phyloP scores from a whole-genome alignment of 92 coral and sea anemone genomes.

The Muricea muricata region DNA sequence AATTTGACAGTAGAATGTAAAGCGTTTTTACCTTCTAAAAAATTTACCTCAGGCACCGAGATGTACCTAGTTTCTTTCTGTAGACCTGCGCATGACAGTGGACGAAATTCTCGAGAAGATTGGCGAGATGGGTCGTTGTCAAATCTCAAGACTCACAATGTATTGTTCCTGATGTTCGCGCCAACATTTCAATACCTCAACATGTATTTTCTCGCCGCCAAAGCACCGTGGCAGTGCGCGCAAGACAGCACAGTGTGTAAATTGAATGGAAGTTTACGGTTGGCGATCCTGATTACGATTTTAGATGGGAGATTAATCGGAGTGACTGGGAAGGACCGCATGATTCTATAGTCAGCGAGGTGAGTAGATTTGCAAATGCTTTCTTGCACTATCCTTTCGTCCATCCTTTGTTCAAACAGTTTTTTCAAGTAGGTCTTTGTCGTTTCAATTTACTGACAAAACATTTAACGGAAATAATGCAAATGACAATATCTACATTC shows the following conservation, averaged over 20 bases:
- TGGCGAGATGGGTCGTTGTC: constrained; percentile 88
- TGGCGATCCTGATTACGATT: constrained; percentile 60
- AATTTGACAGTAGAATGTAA: too few species aligned
- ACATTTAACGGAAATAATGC: too few species aligned
- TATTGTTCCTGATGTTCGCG: constrained; percentile 77
- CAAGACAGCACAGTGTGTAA: constrained; percentile 62
- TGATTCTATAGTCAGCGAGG: constrained; percentile 90
- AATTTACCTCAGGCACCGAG: too few species aligned
- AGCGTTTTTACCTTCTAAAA: too few species aligned
- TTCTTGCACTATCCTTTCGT: too few species aligned
- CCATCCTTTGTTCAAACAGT: too few species aligned
- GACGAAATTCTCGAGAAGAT: constrained; percentile 81
- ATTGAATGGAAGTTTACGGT: constrained; percentile 70
- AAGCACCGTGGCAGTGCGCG: constrained; percentile 82
- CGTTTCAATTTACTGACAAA: too few species aligned
- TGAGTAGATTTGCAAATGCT: too few species aligned
- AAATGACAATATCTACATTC: too few species aligned
- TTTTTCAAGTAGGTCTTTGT: too few species aligned
- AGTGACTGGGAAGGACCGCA: constrained; percentile 84
- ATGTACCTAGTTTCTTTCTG: too few species aligned
- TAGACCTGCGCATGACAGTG: too few species aligned
- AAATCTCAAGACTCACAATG: constrained; percentile 77
- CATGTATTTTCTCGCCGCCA: constrained; percentile 91
- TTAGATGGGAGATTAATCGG: constrained; percentile 80
- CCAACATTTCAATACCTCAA: constrained; percentile 87